Evolutionary conservation across 1,140 invertebrate genomes (phyloP), one percentile per base, ranked within the genome.

Genomic region (Argopecten irradians): DNA sequence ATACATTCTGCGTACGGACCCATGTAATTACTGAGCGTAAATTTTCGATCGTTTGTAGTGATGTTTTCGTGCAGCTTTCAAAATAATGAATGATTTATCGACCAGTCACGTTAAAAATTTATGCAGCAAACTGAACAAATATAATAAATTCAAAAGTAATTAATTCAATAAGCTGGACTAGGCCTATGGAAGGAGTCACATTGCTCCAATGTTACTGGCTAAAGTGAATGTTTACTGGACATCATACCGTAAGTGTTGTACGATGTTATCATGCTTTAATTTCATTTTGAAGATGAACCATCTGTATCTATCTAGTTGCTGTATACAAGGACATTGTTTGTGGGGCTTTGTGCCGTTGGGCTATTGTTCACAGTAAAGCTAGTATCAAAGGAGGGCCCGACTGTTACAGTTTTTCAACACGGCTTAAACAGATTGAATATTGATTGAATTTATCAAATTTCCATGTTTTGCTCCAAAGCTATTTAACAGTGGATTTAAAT

Each of bases 31-130:
- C 82, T 83, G 14, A 84, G 34, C 84, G 86, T 87, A 83, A 84
- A 87, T 87, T 87, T 84, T 87, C 84, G 86, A 87, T 87, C 82
- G 39, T 55, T 35, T 84, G 34, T 39, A 84, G 83, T 35, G 36
- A 22, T 84, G 83, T 84, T 84, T 84, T 84, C 83, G 83, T 84
- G 83, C 83, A 84, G 83, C 83, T 84, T 84, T 84, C 34, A 84
- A 84, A 84, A 84, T 84, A 84, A 84, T 84, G 83, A 84, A 84
- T 84, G 83, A 84, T 84, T 41, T 86, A 86, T 86, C 46, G 86
- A 86, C 46, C 46, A 43, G 86, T 84, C 83, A 84, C 36, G 86
- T 86, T 86, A 86, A 86, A 86, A 86, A 86, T 86, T 86, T 86
- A 86, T 86, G 86, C 86, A 46, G 43, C 55, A 55, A 84, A 82